phyloP scores from a whole-genome alignment of 2,797 vertebrate species.

The Oryzias dopingdopingensis region DNA sequence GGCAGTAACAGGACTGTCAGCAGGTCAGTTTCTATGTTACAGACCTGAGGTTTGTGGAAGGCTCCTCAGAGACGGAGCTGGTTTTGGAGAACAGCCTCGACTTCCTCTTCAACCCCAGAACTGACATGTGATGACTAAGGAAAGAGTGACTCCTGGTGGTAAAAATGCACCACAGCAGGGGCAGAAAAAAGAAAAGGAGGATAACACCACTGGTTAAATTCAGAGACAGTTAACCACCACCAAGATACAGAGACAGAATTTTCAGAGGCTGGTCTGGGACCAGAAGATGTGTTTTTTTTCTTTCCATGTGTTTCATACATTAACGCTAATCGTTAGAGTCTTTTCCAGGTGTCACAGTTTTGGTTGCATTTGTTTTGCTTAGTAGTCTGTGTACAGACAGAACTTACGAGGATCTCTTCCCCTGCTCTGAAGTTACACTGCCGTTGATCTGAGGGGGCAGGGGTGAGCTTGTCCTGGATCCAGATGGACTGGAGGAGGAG shows the following conservation, averaged over 20 bases:
- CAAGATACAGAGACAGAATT: slow-evolving; percentile 7
- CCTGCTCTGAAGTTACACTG: slow-evolving; percentile 20
- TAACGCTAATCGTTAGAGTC: no score
- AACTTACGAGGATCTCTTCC: slow-evolving; percentile 54
- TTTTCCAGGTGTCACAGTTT: no score
- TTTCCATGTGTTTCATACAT: no score
- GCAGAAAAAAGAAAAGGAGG: not conserved
- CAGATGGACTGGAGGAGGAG: slow-evolving; percentile 37
- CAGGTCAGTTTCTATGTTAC: slow-evolving; percentile 22
- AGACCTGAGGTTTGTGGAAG: slow-evolving; percentile 43
- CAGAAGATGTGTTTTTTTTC: not conserved
- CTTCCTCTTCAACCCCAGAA: slow-evolving; percentile 56
- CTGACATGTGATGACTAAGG: slow-evolving; percentile 62
- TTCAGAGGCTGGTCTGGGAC: not conserved
- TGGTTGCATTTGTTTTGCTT: no score
- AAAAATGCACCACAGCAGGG: not conserved
- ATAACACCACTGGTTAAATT: not conserved
- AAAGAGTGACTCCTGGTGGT: slow-evolving; percentile 63
- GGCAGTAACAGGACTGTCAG: not conserved
- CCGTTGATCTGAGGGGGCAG: slow-evolving; percentile 39
- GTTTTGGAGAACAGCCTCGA: slow-evolving; percentile 61
- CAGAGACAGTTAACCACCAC: slow-evolving; percentile 32
- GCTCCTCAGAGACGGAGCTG: slow-evolving; percentile 55
- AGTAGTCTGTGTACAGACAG: not conserved
- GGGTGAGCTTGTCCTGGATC: slow-evolving; percentile 49